Conservation (phyloP, 1,140 invertebrate species). For the Sitophilus oryzae region DNA sequence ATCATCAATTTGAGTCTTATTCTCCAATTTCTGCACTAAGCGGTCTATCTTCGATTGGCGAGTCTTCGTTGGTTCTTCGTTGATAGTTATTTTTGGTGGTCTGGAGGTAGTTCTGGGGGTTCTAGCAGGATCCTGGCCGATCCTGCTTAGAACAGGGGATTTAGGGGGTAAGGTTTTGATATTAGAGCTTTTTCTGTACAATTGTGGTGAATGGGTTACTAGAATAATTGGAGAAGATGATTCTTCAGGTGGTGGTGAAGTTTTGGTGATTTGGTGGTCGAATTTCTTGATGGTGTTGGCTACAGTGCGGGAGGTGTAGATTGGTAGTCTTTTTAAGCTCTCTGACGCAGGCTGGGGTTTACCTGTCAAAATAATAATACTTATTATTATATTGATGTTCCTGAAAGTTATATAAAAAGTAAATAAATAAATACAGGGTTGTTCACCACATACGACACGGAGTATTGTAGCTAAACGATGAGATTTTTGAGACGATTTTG, state of each 20-base stretch:
- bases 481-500: too few relatives aligned
- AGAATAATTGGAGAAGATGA: neutral
- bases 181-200: neutral
- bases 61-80: neutral
- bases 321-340: conserved; percentile 34
- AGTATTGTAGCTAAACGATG: too few relatives aligned
- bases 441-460: too few relatives aligned
- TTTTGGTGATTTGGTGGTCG: conserved; percentile 22
- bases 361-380: conserved; percentile 24
- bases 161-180: neutral
- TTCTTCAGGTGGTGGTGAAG: conserved; percentile 2
- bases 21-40: conserved; percentile 15
- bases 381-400: too few relatives aligned
- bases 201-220: neutral
- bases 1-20: neutral
- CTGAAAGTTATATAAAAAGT: too few relatives aligned
- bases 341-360: conserved; percentile 32
- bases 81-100: conserved; percentile 11
- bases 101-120: neutral
- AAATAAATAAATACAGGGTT: too few relatives aligned
- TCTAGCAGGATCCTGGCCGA: neutral
- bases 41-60: conserved; percentile 11
- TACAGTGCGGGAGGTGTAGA: conserved; percentile 35
- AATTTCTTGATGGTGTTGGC: conserved; percentile 40
- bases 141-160: neutral